Conservation (phyloP, 2,113 vertebrate species). For the Erinaceus europaeus region DNA sequence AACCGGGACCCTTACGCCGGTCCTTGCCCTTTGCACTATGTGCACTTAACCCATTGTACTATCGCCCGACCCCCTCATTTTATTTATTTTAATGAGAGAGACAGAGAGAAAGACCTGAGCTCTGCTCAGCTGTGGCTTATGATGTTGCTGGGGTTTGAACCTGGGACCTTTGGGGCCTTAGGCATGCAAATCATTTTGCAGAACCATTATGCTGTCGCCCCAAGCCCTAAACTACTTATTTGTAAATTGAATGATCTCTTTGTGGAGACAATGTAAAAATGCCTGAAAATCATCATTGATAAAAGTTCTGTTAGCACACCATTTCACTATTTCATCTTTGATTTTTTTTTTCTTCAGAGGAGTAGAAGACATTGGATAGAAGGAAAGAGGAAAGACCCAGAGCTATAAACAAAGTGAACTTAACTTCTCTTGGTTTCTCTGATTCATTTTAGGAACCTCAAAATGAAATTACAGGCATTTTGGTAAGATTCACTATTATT, state of each 20-base stretch:
- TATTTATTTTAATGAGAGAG: too few relatives aligned
- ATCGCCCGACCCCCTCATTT: too few relatives aligned
- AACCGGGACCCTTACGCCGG: too few relatives aligned
- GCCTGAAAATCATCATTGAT: not conserved
- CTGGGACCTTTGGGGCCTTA: too few relatives aligned
- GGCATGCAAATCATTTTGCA: too few relatives aligned
- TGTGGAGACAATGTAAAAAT: not conserved
- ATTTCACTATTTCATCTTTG: not conserved
- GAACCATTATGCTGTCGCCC: too few relatives aligned
- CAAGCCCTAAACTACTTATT: too few relatives aligned
- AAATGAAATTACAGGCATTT: constrained; percentile 42
- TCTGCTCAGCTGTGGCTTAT: too few relatives aligned
- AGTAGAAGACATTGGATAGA: not conserved
- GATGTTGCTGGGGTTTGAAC: too few relatives aligned
- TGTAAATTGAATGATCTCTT: constrained; percentile 14
- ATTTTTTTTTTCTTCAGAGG: constrained; percentile 9
- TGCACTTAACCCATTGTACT: too few relatives aligned
- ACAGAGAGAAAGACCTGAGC: too few relatives aligned
- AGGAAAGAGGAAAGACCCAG: not conserved
- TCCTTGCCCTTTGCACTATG: too few relatives aligned
- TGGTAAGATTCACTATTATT: constrained; percentile 40
- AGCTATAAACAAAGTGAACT: not conserved
- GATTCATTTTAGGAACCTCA: constrained; percentile 3
- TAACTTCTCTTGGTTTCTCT: not conserved
- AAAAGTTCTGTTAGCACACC: not conserved